Conservation (phyloP, 1,140 invertebrate genomes). For the Mylabris phalerata region DNA sequence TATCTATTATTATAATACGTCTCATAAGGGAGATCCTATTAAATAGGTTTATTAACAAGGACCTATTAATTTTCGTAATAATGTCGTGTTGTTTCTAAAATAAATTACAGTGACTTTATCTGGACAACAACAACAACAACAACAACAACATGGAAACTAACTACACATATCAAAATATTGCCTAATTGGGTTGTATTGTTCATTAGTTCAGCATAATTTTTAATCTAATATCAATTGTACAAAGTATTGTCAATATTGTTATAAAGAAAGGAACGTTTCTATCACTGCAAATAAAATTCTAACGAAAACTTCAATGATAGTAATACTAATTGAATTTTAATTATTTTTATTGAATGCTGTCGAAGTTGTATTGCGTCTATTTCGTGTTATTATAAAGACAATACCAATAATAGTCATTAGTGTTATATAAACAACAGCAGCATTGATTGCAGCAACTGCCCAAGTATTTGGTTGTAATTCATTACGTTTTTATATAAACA, state of each 20-base stretch:
- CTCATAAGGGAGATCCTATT: constrained; percentile 6
- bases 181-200: too few relatives aligned
- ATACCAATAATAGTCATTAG: constrained; percentile 28
- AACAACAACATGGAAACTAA: background rate
- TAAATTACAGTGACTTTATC: constrained; percentile 5
- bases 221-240: too few relatives aligned
- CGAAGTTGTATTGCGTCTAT: background rate
- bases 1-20: constrained; percentile 9
- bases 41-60: constrained; percentile 10
- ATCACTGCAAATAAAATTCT: too few relatives aligned
- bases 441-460: constrained; percentile 26
- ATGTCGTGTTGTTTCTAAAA: constrained; percentile 1
- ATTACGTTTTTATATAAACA: constrained; percentile 12
- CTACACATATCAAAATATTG: too few relatives aligned
- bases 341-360: constrained; percentile 9
- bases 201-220: too few relatives aligned
- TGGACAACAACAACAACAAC: background rate
- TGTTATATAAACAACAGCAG: constrained; percentile 21
- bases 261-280: too few relatives aligned
- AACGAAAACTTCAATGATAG: too few relatives aligned
- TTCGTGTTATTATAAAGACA: constrained; percentile 16
- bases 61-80: constrained; percentile 9
- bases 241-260: too few relatives aligned
- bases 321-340: constrained; percentile 1
- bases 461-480: constrained; percentile 29